These are phyloP conservation scores for Halesus radiatus DNA, from an alignment of 1,140 invertebrate genomes.

Conservation along the genomic window DNA sequence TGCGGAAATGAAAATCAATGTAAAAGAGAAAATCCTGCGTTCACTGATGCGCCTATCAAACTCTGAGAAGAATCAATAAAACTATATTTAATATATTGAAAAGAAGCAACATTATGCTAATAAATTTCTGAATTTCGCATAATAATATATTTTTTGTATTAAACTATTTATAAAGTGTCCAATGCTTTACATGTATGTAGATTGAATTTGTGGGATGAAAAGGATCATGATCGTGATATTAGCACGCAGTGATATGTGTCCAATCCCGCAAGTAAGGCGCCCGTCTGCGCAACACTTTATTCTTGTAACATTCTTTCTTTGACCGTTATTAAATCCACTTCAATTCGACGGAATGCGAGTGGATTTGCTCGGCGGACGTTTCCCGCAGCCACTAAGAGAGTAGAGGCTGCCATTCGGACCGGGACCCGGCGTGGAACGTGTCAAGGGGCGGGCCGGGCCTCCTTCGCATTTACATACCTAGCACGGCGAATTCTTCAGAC, in stretches of 20 bases:
- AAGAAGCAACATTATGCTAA: too few relatives aligned
- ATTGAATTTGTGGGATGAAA: too few relatives aligned
- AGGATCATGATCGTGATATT: too few relatives aligned
- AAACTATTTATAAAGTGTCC: too few relatives aligned
- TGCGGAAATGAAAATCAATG: too few relatives aligned
- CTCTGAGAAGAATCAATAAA: too few relatives aligned
- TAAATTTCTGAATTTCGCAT: too few relatives aligned
- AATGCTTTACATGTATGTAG: too few relatives aligned
- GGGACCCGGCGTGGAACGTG: slow-evolving; percentile 35
- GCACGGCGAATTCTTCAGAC: slow-evolving; percentile 33
- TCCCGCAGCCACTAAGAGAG: slow-evolving; percentile 38
- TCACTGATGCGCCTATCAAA: too few relatives aligned
- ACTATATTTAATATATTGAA: too few relatives aligned
- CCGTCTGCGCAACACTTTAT: slow-evolving; percentile 41
- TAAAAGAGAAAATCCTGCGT: too few relatives aligned
- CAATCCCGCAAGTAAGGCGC: slow-evolving; percentile 1
- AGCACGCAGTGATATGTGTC: background rate
- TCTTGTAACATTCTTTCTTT: slow-evolving; percentile 50
- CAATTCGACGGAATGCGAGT: slow-evolving; percentile 57
- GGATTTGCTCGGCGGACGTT: slow-evolving; percentile 47
- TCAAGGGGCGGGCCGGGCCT: slow-evolving; percentile 26
- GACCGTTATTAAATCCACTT: slow-evolving; percentile 57
- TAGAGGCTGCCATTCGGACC: slow-evolving; percentile 44
- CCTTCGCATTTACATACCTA: slow-evolving; percentile 41
- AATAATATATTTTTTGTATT: too few relatives aligned